Percentiles rank a stretch among this genome's conserved stretches.
Evolutionary conservation across 2,797 vertebrate species (phyloP).

Genomic region (Gastrophryne carolinensis): DNA sequence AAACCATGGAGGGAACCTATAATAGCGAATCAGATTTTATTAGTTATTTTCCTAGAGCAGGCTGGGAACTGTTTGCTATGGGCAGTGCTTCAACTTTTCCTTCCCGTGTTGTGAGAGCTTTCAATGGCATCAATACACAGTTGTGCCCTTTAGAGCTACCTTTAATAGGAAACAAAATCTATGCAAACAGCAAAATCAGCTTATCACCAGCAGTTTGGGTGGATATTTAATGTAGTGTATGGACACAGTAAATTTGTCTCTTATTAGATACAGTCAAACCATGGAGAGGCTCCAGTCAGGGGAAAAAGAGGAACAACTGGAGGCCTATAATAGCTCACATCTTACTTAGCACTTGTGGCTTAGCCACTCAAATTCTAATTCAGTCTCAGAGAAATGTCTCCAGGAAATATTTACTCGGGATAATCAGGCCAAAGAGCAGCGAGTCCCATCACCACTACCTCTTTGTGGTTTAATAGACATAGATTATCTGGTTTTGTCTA

Average conservation of each 20-base stretch:
- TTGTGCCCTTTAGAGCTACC: not conserved
- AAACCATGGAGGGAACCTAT: too few species aligned
- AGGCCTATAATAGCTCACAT: constrained; percentile 47
- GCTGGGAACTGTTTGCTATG: too few species aligned
- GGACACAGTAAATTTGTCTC: not conserved
- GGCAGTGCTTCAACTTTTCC: too few species aligned
- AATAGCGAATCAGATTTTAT: too few species aligned
- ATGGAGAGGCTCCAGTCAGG: constrained; percentile 6
- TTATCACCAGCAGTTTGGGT: not conserved
- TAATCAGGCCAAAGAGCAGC: not conserved
- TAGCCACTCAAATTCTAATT: constrained; percentile 41
- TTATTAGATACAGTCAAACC: constrained; percentile 19
- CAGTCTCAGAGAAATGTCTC: constrained; percentile 40
- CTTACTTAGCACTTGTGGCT: constrained; percentile 33
- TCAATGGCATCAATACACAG: too few species aligned
- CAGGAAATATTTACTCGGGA: constrained; percentile 3
- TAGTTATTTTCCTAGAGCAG: too few species aligned
- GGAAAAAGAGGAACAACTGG: constrained; percentile 36
- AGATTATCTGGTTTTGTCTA: not conserved
- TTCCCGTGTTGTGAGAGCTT: too few species aligned
- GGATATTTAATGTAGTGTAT: too few species aligned
- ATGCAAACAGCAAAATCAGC: not conserved
- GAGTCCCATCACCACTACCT: not conserved
- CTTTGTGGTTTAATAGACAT: not conserved
- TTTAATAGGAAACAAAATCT: not conserved